A percentile compares a stretch with the other conserved stretches of the same genome.
These are phyloP conservation scores for Orthonyx spaldingii DNA, from an alignment of 2,113 vertebrate species.

Conservation along the genomic window DNA sequence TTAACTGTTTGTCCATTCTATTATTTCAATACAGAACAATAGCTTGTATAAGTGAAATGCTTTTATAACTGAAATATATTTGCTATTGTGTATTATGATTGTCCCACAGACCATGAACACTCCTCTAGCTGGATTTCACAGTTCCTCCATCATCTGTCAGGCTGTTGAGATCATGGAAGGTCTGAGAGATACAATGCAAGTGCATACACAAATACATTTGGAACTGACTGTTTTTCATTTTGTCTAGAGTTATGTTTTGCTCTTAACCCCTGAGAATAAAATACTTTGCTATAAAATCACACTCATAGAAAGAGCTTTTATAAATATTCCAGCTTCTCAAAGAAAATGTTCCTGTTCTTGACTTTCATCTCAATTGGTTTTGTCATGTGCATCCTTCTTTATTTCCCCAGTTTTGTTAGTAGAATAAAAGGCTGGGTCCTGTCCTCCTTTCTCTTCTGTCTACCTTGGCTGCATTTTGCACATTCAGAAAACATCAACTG, in stretches of 20 bases:
- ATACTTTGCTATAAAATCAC: not conserved
- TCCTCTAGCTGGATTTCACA: not conserved
- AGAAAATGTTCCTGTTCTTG: not conserved
- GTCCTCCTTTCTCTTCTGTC: not conserved
- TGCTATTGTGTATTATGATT: constrained; percentile 51
- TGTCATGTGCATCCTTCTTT: not conserved
- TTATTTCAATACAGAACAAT: constrained; percentile 27
- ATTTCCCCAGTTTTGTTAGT: not conserved
- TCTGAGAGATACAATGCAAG: not conserved
- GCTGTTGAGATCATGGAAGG: not conserved
- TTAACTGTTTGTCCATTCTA: not conserved
- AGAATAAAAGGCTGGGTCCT: not conserved
- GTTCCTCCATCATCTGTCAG: not conserved
- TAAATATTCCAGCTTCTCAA: not conserved
- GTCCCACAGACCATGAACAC: constrained; percentile 27
- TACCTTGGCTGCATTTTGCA: not conserved
- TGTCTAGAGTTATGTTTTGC: not conserved
- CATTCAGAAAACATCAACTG: not conserved
- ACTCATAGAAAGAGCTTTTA: not conserved
- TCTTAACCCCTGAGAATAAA: not conserved
- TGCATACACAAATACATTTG: not conserved
- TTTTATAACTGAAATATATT: not conserved
- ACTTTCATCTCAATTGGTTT: not conserved
- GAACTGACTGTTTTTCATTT: not conserved
- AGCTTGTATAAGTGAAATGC: not conserved